Conservation (phyloP, 2,888 invertebrate genomes). For the Apamea epomidion region DNA sequence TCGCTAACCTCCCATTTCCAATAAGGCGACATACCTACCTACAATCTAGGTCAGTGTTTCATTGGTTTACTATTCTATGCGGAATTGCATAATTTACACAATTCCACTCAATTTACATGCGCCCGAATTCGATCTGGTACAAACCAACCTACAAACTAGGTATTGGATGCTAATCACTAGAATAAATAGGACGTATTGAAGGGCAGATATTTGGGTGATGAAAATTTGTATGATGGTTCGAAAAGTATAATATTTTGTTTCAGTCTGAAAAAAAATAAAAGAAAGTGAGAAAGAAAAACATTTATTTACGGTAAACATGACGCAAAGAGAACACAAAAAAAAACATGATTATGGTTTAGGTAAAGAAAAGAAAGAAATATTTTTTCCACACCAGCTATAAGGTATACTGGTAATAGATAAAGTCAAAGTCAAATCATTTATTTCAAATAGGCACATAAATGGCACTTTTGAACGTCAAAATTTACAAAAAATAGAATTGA, state of each 20-base stretch:
- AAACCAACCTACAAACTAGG: slow-evolving; percentile 10
- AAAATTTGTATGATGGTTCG: background rate
- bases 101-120: slow-evolving; percentile 50
- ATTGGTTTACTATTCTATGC: slow-evolving; percentile 50
- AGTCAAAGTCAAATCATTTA: no score
- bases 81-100: slow-evolving; percentile 55
- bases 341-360: background rate
- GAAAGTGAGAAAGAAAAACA: background rate
- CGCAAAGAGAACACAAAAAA: background rate
- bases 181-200: background rate
- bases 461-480: no score
- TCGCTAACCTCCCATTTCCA: background rate
- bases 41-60: slow-evolving; percentile 61
- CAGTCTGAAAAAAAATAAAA: background rate
- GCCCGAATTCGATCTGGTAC: slow-evolving; percentile 20
- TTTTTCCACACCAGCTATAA: background rate
- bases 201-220: background rate
- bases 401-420: no score
- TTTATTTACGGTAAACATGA: background rate
- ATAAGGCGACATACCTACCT: background rate
- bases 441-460: no score
- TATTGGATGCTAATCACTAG: slow-evolving; percentile 18
- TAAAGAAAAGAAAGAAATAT: background rate
- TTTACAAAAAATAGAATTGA: no score
- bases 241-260: background rate